Conservation (phyloP, 2,888 invertebrate species). For the Epistrophella euchroma region DNA sequence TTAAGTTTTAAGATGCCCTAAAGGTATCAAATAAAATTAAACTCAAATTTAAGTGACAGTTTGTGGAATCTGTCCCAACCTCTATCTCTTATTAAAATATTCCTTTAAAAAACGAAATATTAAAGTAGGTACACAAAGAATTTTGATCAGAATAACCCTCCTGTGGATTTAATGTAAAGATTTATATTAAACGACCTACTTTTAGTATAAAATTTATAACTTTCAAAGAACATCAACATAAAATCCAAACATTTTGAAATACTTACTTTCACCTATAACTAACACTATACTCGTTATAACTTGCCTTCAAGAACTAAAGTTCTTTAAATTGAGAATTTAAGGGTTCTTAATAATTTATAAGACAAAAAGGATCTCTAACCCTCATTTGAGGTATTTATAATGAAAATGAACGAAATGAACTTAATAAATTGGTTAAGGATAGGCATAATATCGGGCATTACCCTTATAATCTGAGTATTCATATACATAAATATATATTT, state of each 20-base stretch:
- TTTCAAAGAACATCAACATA: neutral
- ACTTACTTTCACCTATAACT: neutral
- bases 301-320: neutral
- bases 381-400: constrained; percentile 23
- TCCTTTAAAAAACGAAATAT: neutral
- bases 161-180: neutral
- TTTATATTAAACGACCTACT: neutral
- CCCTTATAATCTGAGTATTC: neutral
- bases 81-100: neutral
- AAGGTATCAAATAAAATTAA: neutral
- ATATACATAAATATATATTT: neutral
- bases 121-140: neutral
- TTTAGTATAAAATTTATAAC: neutral
- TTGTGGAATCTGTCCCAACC: neutral
- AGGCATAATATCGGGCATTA: neutral
- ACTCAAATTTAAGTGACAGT: neutral
- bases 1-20: neutral
- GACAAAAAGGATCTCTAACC: constrained; percentile 24
- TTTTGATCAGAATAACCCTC: neutral
- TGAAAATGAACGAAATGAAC: constrained; percentile 25
- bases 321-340: constrained; percentile 13
- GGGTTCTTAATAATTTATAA: constrained; percentile 23
- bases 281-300: neutral
- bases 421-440: constrained; percentile 11
- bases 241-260: neutral